phyloP scores from a whole-genome alignment of 2,113 vertebrate species.

The Hemiprocne comata region DNA sequence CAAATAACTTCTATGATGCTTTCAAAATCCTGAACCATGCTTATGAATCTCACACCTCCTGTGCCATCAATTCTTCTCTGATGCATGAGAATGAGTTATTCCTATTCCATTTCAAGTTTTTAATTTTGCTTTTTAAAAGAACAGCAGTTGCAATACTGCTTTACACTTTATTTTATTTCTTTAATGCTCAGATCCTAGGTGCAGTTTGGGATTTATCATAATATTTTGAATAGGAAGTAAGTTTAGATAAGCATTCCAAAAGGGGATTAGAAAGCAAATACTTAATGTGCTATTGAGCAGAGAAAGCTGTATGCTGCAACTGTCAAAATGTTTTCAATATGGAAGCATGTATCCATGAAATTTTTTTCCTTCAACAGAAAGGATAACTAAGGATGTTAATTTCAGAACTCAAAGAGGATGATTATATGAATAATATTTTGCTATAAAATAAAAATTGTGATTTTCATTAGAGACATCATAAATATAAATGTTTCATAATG shows the following conservation, averaged over 20 bases:
- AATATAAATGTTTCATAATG: background rate
- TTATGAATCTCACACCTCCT: background rate
- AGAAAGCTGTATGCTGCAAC: background rate
- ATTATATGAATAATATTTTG: background rate
- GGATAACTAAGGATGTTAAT: background rate
- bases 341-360: background rate
- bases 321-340: background rate
- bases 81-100: background rate
- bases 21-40: background rate
- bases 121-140: background rate
- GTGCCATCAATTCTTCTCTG: background rate
- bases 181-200: background rate
- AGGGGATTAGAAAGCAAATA: background rate
- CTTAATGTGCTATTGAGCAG: background rate
- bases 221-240: background rate
- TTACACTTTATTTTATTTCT: background rate
- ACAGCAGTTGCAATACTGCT: background rate
- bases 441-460: background rate
- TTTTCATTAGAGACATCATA: background rate
- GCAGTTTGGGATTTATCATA: background rate
- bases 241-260: background rate
- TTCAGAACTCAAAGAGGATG: background rate
- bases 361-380: background rate
- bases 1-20: background rate
- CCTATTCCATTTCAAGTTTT: background rate